Percentiles rank a stretch among this genome's conserved stretches.
phyloP scores from a whole-genome alignment of 2,888 invertebrate species.

The Phorcus lineatus region DNA sequence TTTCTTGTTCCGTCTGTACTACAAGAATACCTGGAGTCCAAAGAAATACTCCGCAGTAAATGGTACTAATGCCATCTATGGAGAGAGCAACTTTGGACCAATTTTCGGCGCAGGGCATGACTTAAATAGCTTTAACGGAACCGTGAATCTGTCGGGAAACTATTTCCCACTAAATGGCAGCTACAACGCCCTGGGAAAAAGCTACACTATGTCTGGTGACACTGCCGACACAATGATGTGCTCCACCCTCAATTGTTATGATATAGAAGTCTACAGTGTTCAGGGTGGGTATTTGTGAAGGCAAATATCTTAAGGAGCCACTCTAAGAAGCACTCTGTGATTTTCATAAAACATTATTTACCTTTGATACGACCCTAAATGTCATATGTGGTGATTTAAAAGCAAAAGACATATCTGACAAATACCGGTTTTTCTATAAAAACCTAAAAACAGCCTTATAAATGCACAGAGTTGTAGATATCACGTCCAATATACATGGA shows the following conservation, averaged over 20 bases:
- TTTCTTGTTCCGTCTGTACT: conserved; percentile 44
- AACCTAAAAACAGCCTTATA: too few species aligned
- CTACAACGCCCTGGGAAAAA: neutral
- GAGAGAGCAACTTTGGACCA: conserved; percentile 27
- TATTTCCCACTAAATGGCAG: neutral
- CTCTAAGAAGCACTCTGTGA: too few species aligned
- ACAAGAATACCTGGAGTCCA: conserved; percentile 20
- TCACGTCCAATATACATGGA: too few species aligned
- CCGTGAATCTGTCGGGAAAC: neutral
- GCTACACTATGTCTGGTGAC: neutral
- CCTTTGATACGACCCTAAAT: too few species aligned
- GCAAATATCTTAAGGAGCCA: too few species aligned
- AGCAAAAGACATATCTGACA: too few species aligned
- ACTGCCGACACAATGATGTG: neutral
- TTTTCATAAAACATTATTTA: too few species aligned
- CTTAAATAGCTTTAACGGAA: conserved; percentile 26
- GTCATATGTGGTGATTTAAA: too few species aligned
- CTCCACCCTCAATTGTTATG: neutral
- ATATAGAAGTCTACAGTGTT: conserved; percentile 20
- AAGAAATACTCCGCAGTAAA: conserved; percentile 35
- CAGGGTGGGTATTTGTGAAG: neutral
- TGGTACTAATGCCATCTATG: neutral
- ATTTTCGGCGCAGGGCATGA: conserved; percentile 38
- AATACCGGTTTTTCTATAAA: too few species aligned
- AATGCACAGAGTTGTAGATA: too few species aligned